Conservation (phyloP, 2,797 vertebrate genomes). For the Sebastes matsubarae region DNA sequence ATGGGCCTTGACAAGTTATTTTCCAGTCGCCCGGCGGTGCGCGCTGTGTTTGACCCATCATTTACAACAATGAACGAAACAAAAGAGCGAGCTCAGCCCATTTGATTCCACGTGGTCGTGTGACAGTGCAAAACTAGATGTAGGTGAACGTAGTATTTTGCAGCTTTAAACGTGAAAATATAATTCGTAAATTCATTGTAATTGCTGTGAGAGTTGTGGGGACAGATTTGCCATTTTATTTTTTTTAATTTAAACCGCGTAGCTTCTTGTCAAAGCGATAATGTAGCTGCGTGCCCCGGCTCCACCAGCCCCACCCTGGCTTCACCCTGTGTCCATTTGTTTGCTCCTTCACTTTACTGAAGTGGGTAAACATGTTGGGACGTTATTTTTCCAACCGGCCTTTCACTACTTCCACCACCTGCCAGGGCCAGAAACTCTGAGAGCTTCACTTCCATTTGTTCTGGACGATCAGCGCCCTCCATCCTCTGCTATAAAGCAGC, state of each 20-base stretch:
- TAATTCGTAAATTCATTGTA: neutral
- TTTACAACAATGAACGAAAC: slow-evolving; percentile 70
- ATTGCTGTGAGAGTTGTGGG: neutral
- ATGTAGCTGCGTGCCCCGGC: neutral
- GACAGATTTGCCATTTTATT: neutral
- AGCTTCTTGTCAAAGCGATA: neutral
- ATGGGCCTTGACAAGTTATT: slow-evolving; percentile 83
- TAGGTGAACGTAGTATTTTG: neutral
- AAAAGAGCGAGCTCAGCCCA: slow-evolving; percentile 21
- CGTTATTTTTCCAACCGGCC: slow-evolving; percentile 40
- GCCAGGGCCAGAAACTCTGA: slow-evolving; percentile 39
- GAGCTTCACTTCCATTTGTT: slow-evolving; percentile 34
- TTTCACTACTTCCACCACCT: slow-evolving; percentile 24
- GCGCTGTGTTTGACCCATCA: slow-evolving; percentile 71
- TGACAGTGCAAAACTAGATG: slow-evolving; percentile 3
- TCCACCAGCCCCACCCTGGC: slow-evolving; percentile 13
- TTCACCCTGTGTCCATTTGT: slow-evolving; percentile 30
- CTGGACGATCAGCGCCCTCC: slow-evolving; percentile 25
- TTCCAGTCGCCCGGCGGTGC: slow-evolving; percentile 70
- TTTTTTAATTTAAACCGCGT: neutral
- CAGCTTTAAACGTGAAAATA: neutral
- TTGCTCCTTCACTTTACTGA: slow-evolving; percentile 41
- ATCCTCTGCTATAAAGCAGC: neutral
- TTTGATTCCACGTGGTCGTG: slow-evolving; percentile 17
- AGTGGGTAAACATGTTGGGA: slow-evolving; percentile 42